Evolutionary conservation across 2,113 vertebrate genomes (phyloP).

Genomic region (Sorex araneus): DNA sequence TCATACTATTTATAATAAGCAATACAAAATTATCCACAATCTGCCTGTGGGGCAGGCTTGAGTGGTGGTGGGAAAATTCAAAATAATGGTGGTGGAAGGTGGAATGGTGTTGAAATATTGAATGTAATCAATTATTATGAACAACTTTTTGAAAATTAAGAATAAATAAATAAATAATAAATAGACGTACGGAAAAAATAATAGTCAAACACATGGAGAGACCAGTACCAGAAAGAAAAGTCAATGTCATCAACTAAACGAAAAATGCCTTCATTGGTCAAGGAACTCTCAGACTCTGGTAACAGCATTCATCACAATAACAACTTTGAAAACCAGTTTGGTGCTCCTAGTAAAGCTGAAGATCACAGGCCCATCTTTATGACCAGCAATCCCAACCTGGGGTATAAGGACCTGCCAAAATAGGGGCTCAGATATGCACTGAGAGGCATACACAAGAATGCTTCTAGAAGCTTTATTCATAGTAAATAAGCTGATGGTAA

Average conservation of each 20-base stretch:
- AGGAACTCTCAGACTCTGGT: background rate
- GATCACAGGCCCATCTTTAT: background rate
- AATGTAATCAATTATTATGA: too few relatives aligned
- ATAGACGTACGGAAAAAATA: background rate
- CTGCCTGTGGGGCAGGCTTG: too few relatives aligned
- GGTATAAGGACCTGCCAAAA: background rate
- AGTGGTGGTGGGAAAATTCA: too few relatives aligned
- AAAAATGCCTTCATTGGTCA: background rate
- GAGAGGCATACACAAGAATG: background rate
- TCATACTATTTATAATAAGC: too few relatives aligned
- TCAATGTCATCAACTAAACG: background rate
- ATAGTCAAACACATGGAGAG: background rate
- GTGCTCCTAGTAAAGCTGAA: background rate
- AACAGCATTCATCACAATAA: background rate
- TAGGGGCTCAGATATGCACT: background rate
- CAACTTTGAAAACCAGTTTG: background rate
- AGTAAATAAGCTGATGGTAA: background rate
- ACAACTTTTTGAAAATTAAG: background rate
- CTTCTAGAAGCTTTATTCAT: background rate
- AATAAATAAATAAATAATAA: too few relatives aligned
- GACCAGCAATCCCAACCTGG: background rate
- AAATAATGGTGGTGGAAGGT: too few relatives aligned
- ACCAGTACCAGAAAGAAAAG: background rate
- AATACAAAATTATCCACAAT: too few relatives aligned
- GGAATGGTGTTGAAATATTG: too few relatives aligned